Base-by-base conservation (phyloP, 2,888 invertebrate genomes). In the Conchocele bisecta region DNA sequence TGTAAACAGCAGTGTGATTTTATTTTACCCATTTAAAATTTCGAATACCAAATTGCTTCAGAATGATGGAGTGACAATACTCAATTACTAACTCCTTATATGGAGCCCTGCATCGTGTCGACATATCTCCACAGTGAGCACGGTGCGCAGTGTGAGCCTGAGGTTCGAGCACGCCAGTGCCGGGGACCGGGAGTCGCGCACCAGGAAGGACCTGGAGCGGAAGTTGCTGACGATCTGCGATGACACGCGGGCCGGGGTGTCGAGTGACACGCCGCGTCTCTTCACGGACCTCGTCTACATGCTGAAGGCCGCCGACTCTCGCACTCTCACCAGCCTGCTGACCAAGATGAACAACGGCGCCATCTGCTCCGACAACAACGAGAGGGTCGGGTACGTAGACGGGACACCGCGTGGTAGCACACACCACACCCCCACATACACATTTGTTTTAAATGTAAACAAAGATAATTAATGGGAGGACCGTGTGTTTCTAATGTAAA, bases 281-380 rank as follows among this genome's bases (percentile, higher is more conserved):
- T 93, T 93, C 83, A 84, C 91, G 20, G 86, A 90, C 20, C 90
- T 93, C 11, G 88, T 93, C 35, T 86, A 88, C 66, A 79, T 86
- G 35, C 87, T 93, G 71, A 87, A 90, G 66, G 68, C 84, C 31
- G 83, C 92, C 17, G 89, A 89, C 41, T 79, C 87, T n/a, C 48
- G 74, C 2, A 83, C 90, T 13, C 79, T 93, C 24, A 73, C 80
- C 29, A 61, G 80, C 11, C 69, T 89, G 17, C 80, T 84, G 75
- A 42, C 64, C 9, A 70, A 71, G 46, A 60, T 88, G 11, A 69
- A 79, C 26, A 63, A 69, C 6, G 72, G 77, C 26, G 51, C 58
- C n/a, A 58, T 88, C 26, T 88, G 88, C 68, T 57, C 65, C 2
- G 75, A 79, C 17, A 82, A 85, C 65, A 72, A 79, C 31, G 72